These are phyloP conservation scores for Aspidiotus destructor DNA, from an alignment of 2,888 invertebrate genomes.

Conservation along the genomic window DNA sequence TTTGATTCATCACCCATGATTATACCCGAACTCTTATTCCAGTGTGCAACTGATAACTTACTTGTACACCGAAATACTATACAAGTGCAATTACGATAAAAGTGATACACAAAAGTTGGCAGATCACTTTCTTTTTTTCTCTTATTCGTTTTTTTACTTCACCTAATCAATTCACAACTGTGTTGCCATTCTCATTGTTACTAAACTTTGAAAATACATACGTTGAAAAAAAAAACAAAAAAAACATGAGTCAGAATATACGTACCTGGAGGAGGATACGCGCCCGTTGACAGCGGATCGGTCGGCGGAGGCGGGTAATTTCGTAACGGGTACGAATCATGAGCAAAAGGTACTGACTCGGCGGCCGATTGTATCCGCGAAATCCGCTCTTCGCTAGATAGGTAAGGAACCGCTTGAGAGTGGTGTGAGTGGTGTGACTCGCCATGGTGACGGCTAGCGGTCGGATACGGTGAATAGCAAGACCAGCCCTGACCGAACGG, in stretches of 20 bases:
- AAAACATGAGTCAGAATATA: neutral
- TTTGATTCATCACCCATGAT: no score
- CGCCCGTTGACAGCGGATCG: constrained; percentile 54
- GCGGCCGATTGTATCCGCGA: constrained; percentile 47
- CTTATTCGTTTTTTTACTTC: no score
- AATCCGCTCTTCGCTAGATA: constrained; percentile 47
- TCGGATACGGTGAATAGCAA: constrained; percentile 57
- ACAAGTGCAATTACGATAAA: no score
- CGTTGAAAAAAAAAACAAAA: no score
- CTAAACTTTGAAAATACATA: no score
- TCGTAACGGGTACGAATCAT: constrained; percentile 53
- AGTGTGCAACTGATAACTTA: no score
- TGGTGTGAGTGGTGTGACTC: constrained; percentile 54
- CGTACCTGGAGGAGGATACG: constrained; percentile 70
- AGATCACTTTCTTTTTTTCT: no score
- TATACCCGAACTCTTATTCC: no score
- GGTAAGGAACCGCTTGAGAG: constrained; percentile 52
- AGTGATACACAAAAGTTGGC: no score
- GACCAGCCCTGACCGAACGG: constrained; percentile 53
- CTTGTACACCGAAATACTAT: no score
- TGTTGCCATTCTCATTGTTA: no score
- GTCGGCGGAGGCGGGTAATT: constrained; percentile 64
- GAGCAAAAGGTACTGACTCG: constrained; percentile 45
- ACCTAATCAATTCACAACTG: no score
- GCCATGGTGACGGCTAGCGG: constrained; percentile 47